These are phyloP conservation scores for Pipistrellus nathusii DNA, from an alignment of 2,797 vertebrate species.

Conservation along the genomic window DNA sequence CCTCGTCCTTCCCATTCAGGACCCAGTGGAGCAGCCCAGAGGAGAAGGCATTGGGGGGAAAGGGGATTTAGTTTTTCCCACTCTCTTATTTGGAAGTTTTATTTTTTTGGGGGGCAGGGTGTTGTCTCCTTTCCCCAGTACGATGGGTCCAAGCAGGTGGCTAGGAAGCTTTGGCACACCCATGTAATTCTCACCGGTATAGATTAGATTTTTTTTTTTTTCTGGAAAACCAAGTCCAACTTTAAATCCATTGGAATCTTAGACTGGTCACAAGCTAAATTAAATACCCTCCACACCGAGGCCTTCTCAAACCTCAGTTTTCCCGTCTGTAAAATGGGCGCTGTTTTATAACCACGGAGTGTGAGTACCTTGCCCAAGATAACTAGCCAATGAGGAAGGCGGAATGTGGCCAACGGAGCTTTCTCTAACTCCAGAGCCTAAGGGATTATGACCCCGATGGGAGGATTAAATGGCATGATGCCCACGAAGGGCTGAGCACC, in stretches of 20 bases:
- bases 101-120: neutral
- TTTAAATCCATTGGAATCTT: conserved; percentile 4
- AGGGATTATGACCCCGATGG: neutral
- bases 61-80: neutral
- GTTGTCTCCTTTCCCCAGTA: neutral
- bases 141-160: neutral
- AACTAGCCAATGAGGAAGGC: neutral
- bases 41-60: neutral
- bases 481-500: neutral
- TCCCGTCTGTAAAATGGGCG: neutral
- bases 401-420: neutral
- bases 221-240: neutral
- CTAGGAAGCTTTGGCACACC: neutral
- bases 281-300: neutral
- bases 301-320: neutral
- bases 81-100: neutral
- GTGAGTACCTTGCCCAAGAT: neutral
- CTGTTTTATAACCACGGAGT: neutral
- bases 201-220: neutral
- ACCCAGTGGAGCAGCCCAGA: neutral
- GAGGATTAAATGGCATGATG: neutral
- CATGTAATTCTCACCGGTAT: neutral
- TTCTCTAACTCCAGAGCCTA: neutral
- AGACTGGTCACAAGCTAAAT: neutral
- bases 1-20: conserved; percentile 54